Conservation (phyloP, 1,140 invertebrate species). For the Eufriesea mexicana region DNA sequence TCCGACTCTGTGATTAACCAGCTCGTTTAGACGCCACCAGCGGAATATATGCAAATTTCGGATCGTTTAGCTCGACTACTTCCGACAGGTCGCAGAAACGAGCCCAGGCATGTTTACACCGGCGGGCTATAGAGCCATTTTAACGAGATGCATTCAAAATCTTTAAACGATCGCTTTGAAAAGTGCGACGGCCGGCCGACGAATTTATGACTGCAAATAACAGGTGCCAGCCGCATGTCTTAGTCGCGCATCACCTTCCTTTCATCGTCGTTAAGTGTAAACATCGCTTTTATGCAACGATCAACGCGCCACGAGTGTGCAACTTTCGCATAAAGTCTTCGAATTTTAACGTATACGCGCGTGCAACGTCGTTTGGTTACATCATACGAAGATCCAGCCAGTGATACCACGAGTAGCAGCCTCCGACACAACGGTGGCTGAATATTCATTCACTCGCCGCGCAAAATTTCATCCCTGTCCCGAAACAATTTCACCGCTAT, state of each 20-base stretch:
- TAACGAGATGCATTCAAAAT: conserved; percentile 13
- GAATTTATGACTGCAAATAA: conserved; percentile 20
- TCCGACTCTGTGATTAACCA: conserved; percentile 30
- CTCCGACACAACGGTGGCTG: too few relatives aligned
- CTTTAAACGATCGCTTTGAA: background rate
- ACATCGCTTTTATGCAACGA: background rate
- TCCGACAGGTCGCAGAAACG: background rate
- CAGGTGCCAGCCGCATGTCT: background rate
- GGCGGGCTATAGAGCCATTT: background rate
- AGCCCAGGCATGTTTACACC: background rate
- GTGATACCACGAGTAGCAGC: too few relatives aligned
- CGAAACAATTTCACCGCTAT: background rate
- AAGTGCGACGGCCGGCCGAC: background rate
- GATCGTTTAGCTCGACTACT: conserved; percentile 12
- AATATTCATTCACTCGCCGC: background rate
- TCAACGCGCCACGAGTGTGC: background rate
- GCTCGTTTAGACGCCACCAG: conserved; percentile 16
- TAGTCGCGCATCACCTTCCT: background rate
- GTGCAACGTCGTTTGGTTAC: background rate
- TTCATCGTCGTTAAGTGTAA: background rate
- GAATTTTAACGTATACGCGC: background rate
- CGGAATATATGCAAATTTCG: conserved; percentile 27
- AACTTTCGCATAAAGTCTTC: too few relatives aligned
- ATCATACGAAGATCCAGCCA: background rate
- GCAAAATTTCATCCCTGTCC: background rate